Conservation (phyloP, 2,888 invertebrate species). For the Girardia tigrina region DNA sequence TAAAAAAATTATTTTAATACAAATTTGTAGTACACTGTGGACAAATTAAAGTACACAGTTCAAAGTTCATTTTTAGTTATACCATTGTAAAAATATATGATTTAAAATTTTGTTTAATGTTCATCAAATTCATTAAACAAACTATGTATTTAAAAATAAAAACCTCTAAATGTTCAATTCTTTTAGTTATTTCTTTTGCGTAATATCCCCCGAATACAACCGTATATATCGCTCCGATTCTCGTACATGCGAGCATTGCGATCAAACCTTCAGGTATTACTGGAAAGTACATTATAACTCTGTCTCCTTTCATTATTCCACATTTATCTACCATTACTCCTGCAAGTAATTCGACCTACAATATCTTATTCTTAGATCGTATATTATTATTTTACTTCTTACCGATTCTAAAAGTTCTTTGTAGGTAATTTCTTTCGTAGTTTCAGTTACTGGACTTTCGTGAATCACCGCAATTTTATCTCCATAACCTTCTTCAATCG, state of each 20-base stretch:
- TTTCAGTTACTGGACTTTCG: slow-evolving; percentile 60
- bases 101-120: no score
- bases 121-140: no score
- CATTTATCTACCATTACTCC: neutral
- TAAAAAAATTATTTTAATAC: no score
- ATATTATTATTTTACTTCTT: no score
- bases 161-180: neutral
- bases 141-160: no score
- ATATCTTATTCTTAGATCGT: no score
- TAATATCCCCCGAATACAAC: neutral
- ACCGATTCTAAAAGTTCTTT: neutral
- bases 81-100: no score
- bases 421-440: neutral
- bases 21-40: no score
- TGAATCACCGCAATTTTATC: slow-evolving; percentile 84
- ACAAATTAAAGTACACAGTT: no score
- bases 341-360: neutral
- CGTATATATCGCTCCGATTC: neutral
- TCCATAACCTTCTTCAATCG: slow-evolving; percentile 69
- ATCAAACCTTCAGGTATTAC: neutral
- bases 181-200: neutral
- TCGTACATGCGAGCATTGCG: neutral
- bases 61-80: no score
- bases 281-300: neutral
- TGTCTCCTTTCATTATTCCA: neutral